phyloP scores from a whole-genome alignment of 2,888 invertebrate species.

The Scaptomyza flava region DNA sequence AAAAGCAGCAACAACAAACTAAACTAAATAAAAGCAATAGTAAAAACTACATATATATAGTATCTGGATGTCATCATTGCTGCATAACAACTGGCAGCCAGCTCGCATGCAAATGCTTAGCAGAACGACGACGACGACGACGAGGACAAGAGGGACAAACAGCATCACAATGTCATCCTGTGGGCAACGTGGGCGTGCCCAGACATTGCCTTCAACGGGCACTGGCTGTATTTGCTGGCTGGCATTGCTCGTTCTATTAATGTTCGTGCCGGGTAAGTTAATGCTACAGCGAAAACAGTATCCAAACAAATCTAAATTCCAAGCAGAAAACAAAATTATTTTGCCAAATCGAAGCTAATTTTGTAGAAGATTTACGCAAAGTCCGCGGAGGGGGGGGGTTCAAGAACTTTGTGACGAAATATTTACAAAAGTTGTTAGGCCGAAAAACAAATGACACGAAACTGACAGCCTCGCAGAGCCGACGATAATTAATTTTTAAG shows the following conservation, averaged over 20 bases:
- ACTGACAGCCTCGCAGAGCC: constrained; percentile 50
- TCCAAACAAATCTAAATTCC: constrained; percentile 4
- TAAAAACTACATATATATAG: constrained; percentile 21
- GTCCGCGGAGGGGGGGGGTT: constrained; percentile 24
- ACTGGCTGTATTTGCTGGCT: constrained; percentile 58
- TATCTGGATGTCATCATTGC: constrained; percentile 43
- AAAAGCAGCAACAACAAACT: constrained; percentile 11
- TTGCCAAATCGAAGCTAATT: constrained; percentile 60
- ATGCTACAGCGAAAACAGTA: constrained; percentile 12
- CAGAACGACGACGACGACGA: constrained; percentile 14
- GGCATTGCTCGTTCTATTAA: constrained; percentile 54
- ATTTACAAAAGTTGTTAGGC: constrained; percentile 60
- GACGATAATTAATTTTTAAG: constrained; percentile 77
- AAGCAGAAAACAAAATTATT: not conserved
- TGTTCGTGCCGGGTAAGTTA: constrained; percentile 73
- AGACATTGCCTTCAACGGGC: constrained; percentile 14
- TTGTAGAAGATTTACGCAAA: constrained; percentile 51
- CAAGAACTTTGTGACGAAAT: constrained; percentile 65
- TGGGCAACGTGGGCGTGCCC: constrained; percentile 40
- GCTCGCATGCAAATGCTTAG: constrained; percentile 30
- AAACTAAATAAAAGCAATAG: constrained; percentile 33
- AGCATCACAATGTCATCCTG: constrained; percentile 28
- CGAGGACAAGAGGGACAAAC: constrained; percentile 18
- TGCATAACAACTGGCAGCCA: constrained; percentile 43
- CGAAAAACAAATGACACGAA: constrained; percentile 67